phyloP scores from a whole-genome alignment of 2,888 invertebrate genomes.

The Megastigmus dorsalis region DNA sequence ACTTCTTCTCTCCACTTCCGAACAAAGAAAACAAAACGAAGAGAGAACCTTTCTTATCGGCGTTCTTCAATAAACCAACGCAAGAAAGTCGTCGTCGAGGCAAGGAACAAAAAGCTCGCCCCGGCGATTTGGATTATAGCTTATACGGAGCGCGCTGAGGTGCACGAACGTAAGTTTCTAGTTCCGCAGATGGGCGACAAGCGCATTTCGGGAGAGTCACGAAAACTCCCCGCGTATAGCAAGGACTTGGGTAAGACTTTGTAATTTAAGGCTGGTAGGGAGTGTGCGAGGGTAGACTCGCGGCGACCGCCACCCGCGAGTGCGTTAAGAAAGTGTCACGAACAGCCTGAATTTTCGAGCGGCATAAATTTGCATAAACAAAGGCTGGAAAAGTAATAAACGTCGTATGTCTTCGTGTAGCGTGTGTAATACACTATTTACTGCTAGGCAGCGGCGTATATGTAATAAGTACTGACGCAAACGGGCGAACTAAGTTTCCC shows the following conservation, averaged over 20 bases:
- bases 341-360: constrained; percentile 20
- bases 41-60: constrained; percentile 1
- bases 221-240: no score
- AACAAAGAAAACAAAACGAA: no score
- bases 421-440: neutral
- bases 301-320: no score
- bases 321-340: constrained; percentile 32
- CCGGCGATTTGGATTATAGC: neutral
- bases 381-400: constrained; percentile 25
- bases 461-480: no score
- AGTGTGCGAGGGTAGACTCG: constrained; percentile 23
- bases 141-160: neutral
- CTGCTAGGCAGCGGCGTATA: no score
- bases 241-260: constrained; percentile 36
- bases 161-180: neutral
- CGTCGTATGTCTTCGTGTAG: neutral
- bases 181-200: neutral
- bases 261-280: constrained; percentile 30
- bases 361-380: constrained; percentile 39
- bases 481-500: no score
- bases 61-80: no score
- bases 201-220: constrained; percentile 21
- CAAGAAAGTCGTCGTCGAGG: neutral
- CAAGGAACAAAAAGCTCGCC: neutral
- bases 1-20: no score